Evolutionary conservation across 2,113 vertebrate species (phyloP).

Genomic region (Sylvietta virens): DNA sequence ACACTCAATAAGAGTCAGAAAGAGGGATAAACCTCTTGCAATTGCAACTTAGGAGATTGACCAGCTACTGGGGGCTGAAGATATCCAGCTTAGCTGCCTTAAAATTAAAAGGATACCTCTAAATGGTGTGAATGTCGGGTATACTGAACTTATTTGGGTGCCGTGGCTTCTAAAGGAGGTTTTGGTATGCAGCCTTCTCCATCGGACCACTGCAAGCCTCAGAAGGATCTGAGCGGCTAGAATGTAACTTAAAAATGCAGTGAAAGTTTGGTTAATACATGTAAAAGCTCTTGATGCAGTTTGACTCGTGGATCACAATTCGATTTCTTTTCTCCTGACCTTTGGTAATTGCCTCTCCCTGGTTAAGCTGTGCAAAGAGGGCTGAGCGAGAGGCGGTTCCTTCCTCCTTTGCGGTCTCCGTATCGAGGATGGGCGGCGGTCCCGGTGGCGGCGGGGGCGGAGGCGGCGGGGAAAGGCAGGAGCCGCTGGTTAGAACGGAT

Average conservation of each 20-base stretch:
- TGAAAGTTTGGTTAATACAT: background rate
- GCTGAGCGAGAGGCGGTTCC: constrained; percentile 77
- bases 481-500: constrained; percentile 43
- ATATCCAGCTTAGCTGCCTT: background rate
- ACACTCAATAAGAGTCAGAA: background rate
- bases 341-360: constrained; percentile 91
- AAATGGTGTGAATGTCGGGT: background rate
- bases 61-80: background rate
- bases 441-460: constrained; percentile 78
- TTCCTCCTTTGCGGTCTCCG: constrained; percentile 60
- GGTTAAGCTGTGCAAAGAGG: constrained; percentile 92
- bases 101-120: background rate
- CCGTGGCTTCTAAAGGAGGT: background rate
- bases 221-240: background rate
- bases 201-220: background rate
- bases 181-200: background rate
- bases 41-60: background rate
- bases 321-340: constrained; percentile 67
- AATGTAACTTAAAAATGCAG: background rate
- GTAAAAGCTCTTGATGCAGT: background rate
- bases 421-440: constrained; percentile 76
- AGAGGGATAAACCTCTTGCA: background rate
- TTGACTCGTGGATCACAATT: background rate
- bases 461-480: constrained; percentile 55
- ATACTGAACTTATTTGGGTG: background rate